Base-by-base conservation (phyloP, 1,140 invertebrate species). In the Nixonia krombeini region DNA sequence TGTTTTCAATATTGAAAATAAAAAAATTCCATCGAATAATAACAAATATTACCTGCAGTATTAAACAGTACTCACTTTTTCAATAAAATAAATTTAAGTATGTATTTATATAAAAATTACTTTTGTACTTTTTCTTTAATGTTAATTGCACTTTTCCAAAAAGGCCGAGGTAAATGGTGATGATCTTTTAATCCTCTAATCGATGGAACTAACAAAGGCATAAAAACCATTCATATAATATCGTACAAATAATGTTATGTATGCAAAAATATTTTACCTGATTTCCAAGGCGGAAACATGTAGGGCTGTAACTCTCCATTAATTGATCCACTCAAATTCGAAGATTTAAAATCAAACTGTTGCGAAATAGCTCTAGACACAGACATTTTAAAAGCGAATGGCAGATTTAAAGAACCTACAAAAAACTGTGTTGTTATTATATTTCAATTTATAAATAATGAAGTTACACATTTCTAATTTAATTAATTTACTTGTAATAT, bases 341-440 rank as follows among this genome's bases (percentile, higher is more conserved):
- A 72, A 15, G 83, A 70, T 67, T 81, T 72, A 12, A 78, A 71
- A 37, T 70, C 72, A 16, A 75, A 45, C 40, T 78, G 70, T 25
- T 83, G 79, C 44, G 81, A 72, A 41, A 84, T 81, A 10, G 82
- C 81, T 53, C 80, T 67, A 4, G 78, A 82, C 49, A 84, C 72
- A 15, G 82, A 84, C 69, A 72, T 62, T 68, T 74, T 70, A 37
- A 85, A 80, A 2, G 82, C 76, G n/a, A 79, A 75, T 3, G 83
- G 82, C 29, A 84, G 64, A 71, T 84, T 84, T 9, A 84, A 49
- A 7, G 77, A 82, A 59, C 42, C 82, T 85, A 25, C 18, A 72
- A 71, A 41, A 21, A 13, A 21, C 33, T 58, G 28, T 17, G 18
- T 47, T 50, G 8, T 33, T 51, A 26, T 0, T 26, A 29, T 50